Conservation (phyloP, 2,113 vertebrate genomes). For the Rissa tridactyla region DNA sequence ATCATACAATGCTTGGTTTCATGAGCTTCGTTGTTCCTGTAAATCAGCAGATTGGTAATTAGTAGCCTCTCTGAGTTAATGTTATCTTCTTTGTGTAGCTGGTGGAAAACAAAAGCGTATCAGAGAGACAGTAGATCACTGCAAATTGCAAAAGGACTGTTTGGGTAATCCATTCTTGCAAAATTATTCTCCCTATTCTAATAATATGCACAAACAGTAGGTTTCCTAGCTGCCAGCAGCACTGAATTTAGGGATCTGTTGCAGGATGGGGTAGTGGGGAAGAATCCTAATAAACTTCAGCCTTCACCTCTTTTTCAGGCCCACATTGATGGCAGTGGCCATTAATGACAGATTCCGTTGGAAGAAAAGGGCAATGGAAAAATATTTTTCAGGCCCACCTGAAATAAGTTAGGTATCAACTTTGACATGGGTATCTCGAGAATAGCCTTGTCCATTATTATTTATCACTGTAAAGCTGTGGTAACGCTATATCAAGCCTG, state of each 20-base stretch:
- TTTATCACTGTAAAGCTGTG: neutral
- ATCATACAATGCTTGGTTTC: neutral
- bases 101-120: neutral
- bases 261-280: neutral
- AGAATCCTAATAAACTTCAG: neutral
- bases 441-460: neutral
- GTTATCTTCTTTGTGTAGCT: neutral
- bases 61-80: neutral
- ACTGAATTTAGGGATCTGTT: neutral
- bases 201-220: neutral
- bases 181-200: neutral
- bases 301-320: neutral
- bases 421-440: neutral
- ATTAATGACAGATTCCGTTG: neutral
- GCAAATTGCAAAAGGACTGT: neutral
- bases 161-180: neutral
- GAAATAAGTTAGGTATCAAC: neutral
- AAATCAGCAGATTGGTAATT: neutral
- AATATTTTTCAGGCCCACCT: neutral
- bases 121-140: neutral
- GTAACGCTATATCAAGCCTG: neutral
- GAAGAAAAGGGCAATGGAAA: neutral
- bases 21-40: neutral
- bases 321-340: neutral
- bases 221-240: neutral